A percentile compares a stretch with the other conserved stretches of the same genome.
Evolutionary conservation across 2,797 vertebrate species (phyloP).

Genomic region (Hydrocynus forskahlii): DNA sequence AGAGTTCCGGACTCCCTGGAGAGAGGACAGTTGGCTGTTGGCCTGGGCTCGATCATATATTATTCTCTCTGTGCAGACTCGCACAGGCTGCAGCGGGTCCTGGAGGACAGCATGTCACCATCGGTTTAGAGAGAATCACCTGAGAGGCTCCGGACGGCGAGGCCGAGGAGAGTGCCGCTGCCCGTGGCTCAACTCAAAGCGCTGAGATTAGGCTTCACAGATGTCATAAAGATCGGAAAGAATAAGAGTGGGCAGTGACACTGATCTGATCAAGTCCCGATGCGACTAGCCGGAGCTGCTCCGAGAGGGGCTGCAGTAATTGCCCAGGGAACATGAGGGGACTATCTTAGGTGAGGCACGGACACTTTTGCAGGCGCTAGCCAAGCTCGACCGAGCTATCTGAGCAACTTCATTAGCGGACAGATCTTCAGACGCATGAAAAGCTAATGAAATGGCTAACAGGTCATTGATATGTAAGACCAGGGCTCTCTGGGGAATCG

Average conservation of each 20-base stretch:
- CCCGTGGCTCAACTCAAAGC: background rate
- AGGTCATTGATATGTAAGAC: background rate
- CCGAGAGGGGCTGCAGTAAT: background rate
- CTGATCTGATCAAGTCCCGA: slow-evolving; percentile 14
- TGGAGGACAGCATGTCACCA: slow-evolving; percentile 16
- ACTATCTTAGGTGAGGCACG: background rate
- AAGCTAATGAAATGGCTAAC: background rate
- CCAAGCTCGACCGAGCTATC: too few relatives aligned
- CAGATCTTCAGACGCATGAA: background rate
- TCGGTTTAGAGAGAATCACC: slow-evolving; percentile 4
- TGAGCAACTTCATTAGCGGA: background rate
- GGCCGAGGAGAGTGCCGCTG: background rate
- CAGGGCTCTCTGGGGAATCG: background rate
- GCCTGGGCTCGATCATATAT: slow-evolving; percentile 23
- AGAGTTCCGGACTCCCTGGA: background rate
- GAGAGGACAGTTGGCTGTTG: slow-evolving; percentile 18
- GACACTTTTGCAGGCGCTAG: background rate
- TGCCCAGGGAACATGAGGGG: background rate
- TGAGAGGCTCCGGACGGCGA: background rate
- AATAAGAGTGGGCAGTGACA: slow-evolving; percentile 1
- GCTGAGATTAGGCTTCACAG: background rate
- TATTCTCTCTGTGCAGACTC: slow-evolving; percentile 34
- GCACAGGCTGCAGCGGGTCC: background rate
- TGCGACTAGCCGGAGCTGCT: background rate
- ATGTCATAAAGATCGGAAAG: background rate